phyloP scores from a whole-genome alignment of 2,888 invertebrate species.

The Pachliopta kotzebuea region DNA sequence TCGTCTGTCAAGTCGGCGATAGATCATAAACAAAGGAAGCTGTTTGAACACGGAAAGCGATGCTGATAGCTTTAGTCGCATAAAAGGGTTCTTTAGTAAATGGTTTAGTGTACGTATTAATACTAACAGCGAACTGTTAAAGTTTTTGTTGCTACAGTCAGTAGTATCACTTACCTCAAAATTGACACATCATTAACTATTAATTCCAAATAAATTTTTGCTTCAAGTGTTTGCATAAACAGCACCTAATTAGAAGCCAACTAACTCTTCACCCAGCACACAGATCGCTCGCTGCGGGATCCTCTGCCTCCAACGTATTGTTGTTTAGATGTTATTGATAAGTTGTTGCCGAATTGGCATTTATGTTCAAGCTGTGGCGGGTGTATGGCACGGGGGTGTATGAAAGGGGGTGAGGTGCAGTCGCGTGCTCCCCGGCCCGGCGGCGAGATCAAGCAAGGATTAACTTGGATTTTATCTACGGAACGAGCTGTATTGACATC shows the following conservation, averaged over 20 bases:
- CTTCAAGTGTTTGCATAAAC: no score
- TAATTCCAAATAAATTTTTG: no score
- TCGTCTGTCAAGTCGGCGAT: slow-evolving; percentile 14
- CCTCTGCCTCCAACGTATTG: neutral
- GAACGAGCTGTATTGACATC: neutral
- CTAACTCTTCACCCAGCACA: no score
- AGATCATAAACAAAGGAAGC: slow-evolving; percentile 13
- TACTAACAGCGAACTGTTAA: no score
- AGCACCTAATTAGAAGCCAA: no score
- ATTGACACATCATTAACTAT: no score
- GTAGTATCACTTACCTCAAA: no score
- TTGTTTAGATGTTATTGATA: neutral
- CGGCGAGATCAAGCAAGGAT: neutral
- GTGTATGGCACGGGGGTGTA: neutral
- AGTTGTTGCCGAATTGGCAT: slow-evolving; percentile 7
- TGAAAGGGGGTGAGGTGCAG: no score
- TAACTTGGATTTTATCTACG: slow-evolving; percentile 11
- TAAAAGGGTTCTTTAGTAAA: no score
- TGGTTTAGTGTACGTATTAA: no score
- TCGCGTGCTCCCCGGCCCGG: neutral
- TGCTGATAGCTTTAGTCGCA: no score
- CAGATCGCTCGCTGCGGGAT: neutral
- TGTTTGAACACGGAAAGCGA: neutral
- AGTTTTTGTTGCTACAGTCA: no score
- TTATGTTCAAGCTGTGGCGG: slow-evolving; percentile 2